Conservation (phyloP, 2,113 vertebrate species). For the Nothocercus julius region DNA sequence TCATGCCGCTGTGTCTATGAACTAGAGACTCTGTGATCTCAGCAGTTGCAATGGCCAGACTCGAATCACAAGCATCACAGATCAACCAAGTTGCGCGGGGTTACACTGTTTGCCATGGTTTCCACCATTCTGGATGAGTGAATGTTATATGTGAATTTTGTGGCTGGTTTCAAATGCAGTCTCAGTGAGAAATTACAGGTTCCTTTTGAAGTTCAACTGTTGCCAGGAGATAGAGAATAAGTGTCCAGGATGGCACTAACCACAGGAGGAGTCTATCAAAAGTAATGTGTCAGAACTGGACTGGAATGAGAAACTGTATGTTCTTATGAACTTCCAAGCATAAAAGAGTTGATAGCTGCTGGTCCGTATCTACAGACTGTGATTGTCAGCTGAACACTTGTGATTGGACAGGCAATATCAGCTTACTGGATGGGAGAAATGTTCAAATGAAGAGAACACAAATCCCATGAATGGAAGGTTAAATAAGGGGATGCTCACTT, state of each 20-base stretch:
- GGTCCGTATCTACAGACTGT: slow-evolving; percentile 51
- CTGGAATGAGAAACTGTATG: slow-evolving; percentile 60
- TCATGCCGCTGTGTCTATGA: slow-evolving; percentile 91
- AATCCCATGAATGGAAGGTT: slow-evolving; percentile 63
- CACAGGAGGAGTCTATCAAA: slow-evolving; percentile 59
- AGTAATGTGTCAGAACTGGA: slow-evolving; percentile 65
- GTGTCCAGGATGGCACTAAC: slow-evolving; percentile 48
- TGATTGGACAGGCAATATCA: slow-evolving; percentile 49
- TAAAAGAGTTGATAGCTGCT: slow-evolving; percentile 64
- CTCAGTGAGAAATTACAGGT: slow-evolving; percentile 78
- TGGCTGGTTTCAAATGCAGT: slow-evolving; percentile 83
- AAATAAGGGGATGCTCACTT: slow-evolving; percentile 59
- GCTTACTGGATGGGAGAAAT: slow-evolving; percentile 54
- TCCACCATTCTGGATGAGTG: slow-evolving; percentile 80
- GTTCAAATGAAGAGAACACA: slow-evolving; percentile 57
- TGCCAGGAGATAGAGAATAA: slow-evolving; percentile 67
- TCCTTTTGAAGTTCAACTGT: slow-evolving; percentile 74
- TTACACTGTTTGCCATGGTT: slow-evolving; percentile 80
- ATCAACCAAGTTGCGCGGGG: slow-evolving; percentile 79
- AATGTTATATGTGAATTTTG: slow-evolving; percentile 80
- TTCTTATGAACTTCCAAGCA: slow-evolving; percentile 59
- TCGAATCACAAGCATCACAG: slow-evolving; percentile 80
- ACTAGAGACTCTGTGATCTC: slow-evolving; percentile 84
- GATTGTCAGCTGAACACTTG: slow-evolving; percentile 54
- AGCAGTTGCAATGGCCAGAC: slow-evolving; percentile 82